Base-by-base conservation (phyloP, 2,888 invertebrate species). In the Limnephilus lunatus region DNA sequence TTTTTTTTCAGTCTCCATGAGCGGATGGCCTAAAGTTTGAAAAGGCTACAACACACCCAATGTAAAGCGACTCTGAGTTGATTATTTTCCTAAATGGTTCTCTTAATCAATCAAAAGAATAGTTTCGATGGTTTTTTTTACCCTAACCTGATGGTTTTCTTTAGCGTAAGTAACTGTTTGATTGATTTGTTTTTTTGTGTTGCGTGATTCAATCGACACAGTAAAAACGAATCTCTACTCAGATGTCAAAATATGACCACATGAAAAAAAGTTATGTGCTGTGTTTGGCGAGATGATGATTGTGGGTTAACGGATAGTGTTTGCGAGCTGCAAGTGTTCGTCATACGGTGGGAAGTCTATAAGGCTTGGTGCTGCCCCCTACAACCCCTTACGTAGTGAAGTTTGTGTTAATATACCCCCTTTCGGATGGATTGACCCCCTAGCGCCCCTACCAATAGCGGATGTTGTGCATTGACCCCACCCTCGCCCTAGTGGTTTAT, bases 401-500 rank as follows among this genome's bases (percentile, higher is more conserved):
- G 68, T 88, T 86, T 88, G 88, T 68, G 53, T 88, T 53, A 30
- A 30, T 88, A 68, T 87, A 86, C 30, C 39, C 86, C 44, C 32
- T 39, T 44, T 44, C 44, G 86, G 86, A 85, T 90, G 83, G 90
- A 90, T 90, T 90, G 90, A 44, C 86, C 85, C 85, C 89, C 96
- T 96, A 96, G 96, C 96, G 97, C 97, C 95, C 96, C 96, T 97
- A 95, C 97, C 97, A 32, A 39, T 68, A 81, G 82, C 44, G 96
- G 80, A 35, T 89, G 32, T 68, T 68, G 68, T 89, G 44, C n/a
- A 87, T 89, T 80, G 81, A 32, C 97, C 97, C 95, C 96, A 95
- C 97, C 53, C 53, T 25, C 68, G 68, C 97, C 96, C 96, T 97
- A 95, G 95, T 95, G 95, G 95, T 89, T 68, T 95, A 94, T 94